Evolutionary conservation across 2,888 invertebrate species (phyloP).

Genomic region (Arge pagana): DNA sequence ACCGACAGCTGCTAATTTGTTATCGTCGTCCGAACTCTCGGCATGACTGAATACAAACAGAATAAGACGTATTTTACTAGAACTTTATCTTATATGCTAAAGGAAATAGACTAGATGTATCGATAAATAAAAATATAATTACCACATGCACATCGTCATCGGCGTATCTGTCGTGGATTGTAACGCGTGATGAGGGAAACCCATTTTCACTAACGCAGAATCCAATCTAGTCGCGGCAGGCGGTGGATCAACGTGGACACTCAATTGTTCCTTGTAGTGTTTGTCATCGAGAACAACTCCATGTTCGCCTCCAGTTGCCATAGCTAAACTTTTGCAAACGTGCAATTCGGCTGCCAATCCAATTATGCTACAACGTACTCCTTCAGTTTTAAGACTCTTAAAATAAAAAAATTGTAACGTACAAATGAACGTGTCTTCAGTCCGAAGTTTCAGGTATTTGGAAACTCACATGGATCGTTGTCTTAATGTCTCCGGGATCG

Average conservation of each 20-base stretch:
- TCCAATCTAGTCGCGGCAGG: conserved; percentile 74
- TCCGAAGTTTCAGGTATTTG: neutral
- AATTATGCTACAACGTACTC: conserved; percentile 92
- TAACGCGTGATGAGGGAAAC: conserved; percentile 83
- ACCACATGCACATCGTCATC: conserved; percentile 93
- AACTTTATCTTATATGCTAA: conserved; percentile 6
- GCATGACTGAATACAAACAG: conserved; percentile 69
- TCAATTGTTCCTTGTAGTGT: conserved; percentile 71
- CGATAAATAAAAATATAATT: conserved; percentile 42
- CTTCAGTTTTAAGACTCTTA: conserved; percentile 74
- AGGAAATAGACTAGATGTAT: neutral
- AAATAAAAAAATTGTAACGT: conserved; percentile 44
- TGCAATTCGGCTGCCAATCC: conserved; percentile 94
- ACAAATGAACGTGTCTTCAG: conserved; percentile 36
- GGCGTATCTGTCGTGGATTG: conserved; percentile 68
- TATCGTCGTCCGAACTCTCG: conserved; percentile 72
- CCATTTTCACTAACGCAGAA: conserved; percentile 92
- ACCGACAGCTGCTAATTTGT: conserved; percentile 75
- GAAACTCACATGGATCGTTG: conserved; percentile 72
- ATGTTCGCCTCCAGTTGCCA: conserved; percentile 86
- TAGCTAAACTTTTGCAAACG: conserved; percentile 84
- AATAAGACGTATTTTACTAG: neutral
- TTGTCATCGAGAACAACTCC: conserved; percentile 83
- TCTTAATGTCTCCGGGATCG: conserved; percentile 91
- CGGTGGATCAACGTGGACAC: conserved; percentile 71